phyloP scores from a whole-genome alignment of 2,888 invertebrate species.

The Eupithecia vulgata region DNA sequence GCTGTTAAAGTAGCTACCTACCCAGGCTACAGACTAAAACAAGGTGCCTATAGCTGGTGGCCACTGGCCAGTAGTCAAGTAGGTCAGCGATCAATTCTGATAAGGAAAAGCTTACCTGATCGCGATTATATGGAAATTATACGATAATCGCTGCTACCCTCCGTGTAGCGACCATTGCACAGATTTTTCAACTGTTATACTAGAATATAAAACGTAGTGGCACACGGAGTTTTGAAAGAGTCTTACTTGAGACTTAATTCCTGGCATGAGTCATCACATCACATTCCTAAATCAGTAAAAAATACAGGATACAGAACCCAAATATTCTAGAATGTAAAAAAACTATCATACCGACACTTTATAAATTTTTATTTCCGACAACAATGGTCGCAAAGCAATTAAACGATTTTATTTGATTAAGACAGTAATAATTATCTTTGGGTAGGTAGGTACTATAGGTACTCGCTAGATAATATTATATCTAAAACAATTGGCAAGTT shows the following conservation, averaged over 20 bases:
- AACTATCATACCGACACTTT: too few relatives aligned
- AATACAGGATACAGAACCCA: neutral
- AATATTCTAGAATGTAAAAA: neutral
- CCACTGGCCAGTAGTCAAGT: slow-evolving; percentile 53
- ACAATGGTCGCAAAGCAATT: neutral
- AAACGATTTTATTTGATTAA: neutral
- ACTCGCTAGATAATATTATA: neutral
- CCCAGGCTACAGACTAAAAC: neutral
- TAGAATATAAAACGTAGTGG: neutral
- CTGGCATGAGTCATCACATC: neutral
- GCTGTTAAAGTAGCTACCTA: slow-evolving; percentile 42
- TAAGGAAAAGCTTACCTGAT: slow-evolving; percentile 65
- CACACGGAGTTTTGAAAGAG: neutral
- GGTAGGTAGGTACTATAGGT: neutral
- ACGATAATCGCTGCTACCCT: slow-evolving; percentile 52
- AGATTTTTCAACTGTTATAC: slow-evolving; percentile 12
- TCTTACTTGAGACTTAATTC: neutral
- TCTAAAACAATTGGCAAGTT: neutral
- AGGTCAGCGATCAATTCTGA: slow-evolving; percentile 79
- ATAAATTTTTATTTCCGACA: neutral
- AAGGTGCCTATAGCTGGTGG: slow-evolving; percentile 31
- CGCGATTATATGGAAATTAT: slow-evolving; percentile 77
- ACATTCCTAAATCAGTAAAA: neutral
- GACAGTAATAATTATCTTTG: neutral
- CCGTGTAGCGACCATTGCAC: slow-evolving; percentile 26